Conservation (phyloP, 1,140 invertebrate genomes). For the Eupristina koningsbergeri region DNA sequence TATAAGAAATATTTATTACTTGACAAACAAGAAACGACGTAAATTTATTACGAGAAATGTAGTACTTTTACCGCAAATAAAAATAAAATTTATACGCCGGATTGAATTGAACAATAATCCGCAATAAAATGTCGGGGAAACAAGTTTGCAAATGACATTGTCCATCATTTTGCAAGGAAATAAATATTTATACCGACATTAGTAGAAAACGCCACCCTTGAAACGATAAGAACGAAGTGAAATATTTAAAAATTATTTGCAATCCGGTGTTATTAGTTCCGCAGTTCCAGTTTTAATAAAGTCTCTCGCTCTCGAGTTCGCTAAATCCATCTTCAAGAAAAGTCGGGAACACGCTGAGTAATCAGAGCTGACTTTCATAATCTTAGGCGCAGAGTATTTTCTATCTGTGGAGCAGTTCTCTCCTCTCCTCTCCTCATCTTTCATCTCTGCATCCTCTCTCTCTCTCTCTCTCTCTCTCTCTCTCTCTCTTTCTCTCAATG, state of each 20-base stretch:
- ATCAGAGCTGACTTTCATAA: slow-evolving; percentile 48
- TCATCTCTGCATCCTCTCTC: background rate
- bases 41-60: background rate
- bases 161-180: background rate
- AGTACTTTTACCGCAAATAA: background rate
- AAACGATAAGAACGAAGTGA: background rate
- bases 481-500: background rate
- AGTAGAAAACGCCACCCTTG: background rate
- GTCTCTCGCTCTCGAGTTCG: background rate
- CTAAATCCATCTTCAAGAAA: slow-evolving; percentile 38
- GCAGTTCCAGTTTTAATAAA: slow-evolving; percentile 19
- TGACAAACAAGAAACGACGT: background rate
- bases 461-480: background rate
- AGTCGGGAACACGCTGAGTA: slow-evolving; percentile 37
- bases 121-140: background rate
- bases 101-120: background rate
- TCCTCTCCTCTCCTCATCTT: too few relatives aligned
- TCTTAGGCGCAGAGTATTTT: slow-evolving; percentile 32
- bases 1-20: background rate
- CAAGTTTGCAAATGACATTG: background rate
- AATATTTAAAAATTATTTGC: slow-evolving; percentile 6
- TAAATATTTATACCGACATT: background rate
- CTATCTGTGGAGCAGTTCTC: background rate
- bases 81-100: background rate
- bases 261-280: background rate